Base-by-base conservation (phyloP, 30 jellyfish, hydroid and myxozoan species). In the Aurelia coerulea region DNA sequence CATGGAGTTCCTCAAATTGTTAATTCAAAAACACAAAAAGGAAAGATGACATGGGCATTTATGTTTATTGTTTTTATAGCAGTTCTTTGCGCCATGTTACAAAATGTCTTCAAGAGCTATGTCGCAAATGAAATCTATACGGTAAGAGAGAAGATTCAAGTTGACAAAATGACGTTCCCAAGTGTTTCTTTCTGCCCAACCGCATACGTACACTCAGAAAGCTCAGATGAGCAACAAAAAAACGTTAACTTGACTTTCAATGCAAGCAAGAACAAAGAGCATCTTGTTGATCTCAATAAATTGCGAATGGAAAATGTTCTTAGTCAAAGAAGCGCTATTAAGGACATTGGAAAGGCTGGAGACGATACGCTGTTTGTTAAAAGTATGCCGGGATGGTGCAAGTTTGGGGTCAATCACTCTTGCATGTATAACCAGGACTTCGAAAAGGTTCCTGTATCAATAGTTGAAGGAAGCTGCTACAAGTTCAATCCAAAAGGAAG, bases 391-490 rank as follows among this genome's bases (percentile, higher is more conserved):
- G 74, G 74, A 6, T 13, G 49, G 34, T 64, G 74, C 5, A 13
- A 18, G 35, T 64, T 64, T 41, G 74, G 74, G 12, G 46, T 37
- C 46, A 64, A 64, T 41, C 12, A 64, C 23, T n/a, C 74, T 35
- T 64, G 74, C 74, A 64, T 10, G 32, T 64, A n/a, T 41, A 41
- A 64, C 49, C 15, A n/a, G 74, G 74, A 64, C 35, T 64, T 64
- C 34, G 34, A 64, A 15, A 41, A 10, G 74, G 34, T 64, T n/a
- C 35, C 74, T 10, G 74, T 10, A 4, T 64, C 35, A n/a, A 35
- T n/a, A 10, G 32, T 64, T 64, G 74, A 64, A n/a, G 74, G 74
- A 14, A 41, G 32, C 35, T 64, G 74, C 34, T 18, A n/a, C 34
- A 64, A 13, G 35, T 64, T 64, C 35, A 64, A 64, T 18, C 74